Conservation (phyloP, 1,140 invertebrate species). For the Thaumetopoea pityocampa region DNA sequence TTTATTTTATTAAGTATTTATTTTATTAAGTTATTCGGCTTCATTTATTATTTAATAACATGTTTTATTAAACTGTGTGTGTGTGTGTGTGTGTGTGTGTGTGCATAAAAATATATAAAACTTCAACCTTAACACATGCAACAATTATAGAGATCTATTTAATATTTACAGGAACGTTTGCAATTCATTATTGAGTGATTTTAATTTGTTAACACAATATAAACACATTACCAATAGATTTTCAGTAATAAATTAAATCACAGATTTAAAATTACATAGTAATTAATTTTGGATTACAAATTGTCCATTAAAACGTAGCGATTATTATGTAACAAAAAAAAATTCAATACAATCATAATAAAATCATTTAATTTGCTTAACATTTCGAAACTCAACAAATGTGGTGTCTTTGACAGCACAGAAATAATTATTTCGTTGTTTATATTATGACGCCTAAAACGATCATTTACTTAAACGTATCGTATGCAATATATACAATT, state of each 20-base stretch:
- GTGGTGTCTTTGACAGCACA: slow-evolving; percentile 20
- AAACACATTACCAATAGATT: slow-evolving; percentile 36
- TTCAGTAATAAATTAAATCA: slow-evolving; percentile 71
- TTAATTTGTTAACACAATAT: slow-evolving; percentile 29
- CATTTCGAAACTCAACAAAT: slow-evolving; percentile 67
- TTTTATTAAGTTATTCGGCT: too few relatives aligned
- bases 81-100: too few relatives aligned
- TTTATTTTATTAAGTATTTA: too few relatives aligned
- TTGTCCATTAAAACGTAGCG: slow-evolving; percentile 34
- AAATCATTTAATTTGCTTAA: slow-evolving; percentile 51
- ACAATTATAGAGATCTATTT: slow-evolving; percentile 71
- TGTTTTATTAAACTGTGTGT: too few relatives aligned
- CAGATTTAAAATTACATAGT: slow-evolving; percentile 59
- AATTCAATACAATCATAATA: slow-evolving; percentile 47
- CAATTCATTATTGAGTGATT: slow-evolving; percentile 62
- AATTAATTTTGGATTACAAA: slow-evolving; percentile 37
- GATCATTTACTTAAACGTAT: slow-evolving; percentile 60
- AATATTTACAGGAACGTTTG: slow-evolving; percentile 72
- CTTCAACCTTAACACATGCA: slow-evolving; percentile 52
- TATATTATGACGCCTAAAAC: slow-evolving; percentile 38
- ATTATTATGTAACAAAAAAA: too few relatives aligned
- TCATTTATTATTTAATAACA: not conserved
- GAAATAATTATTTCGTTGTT: slow-evolving; percentile 26
- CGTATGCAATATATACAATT: slow-evolving; percentile 30
- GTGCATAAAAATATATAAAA: slow-evolving; percentile 13